Conservation (phyloP, 2,113 vertebrate genomes). For the Ellobius talpinus region DNA sequence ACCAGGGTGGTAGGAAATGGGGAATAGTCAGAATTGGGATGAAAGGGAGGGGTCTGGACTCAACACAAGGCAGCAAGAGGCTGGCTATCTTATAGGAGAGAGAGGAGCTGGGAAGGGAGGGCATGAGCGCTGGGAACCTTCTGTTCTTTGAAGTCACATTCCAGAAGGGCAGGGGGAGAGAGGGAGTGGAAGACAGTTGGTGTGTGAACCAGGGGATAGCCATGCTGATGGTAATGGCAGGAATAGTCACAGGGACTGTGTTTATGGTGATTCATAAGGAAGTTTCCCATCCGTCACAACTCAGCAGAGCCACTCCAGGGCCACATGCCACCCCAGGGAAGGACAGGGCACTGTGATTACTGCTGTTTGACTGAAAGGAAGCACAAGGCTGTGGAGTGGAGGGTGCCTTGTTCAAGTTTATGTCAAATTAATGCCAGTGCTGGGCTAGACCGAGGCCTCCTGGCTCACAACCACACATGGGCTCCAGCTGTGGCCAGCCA, state of each 20-base stretch:
- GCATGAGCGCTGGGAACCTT: no score
- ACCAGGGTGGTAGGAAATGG: background rate
- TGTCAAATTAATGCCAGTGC: background rate
- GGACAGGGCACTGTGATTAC: background rate
- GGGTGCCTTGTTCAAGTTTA: background rate
- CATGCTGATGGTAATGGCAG: fast-evolving
- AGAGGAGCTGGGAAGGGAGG: background rate
- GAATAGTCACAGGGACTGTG: background rate
- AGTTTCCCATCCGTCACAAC: background rate
- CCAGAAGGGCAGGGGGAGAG: background rate
- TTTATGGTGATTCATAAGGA: background rate
- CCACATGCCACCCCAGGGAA: background rate
- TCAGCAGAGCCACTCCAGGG: background rate
- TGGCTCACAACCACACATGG: background rate
- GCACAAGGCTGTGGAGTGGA: background rate
- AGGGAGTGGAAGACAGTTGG: background rate
- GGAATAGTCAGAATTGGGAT: no score
- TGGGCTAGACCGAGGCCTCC: background rate
- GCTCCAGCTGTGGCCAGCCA: background rate
- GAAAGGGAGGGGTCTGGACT: background rate
- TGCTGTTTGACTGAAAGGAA: background rate
- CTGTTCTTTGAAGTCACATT: background rate
- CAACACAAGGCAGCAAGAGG: background rate
- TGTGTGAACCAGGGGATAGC: background rate
- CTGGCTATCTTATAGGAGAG: background rate